Base-by-base conservation (phyloP, 2,797 vertebrate genomes). In the Neostethus bicornis region DNA sequence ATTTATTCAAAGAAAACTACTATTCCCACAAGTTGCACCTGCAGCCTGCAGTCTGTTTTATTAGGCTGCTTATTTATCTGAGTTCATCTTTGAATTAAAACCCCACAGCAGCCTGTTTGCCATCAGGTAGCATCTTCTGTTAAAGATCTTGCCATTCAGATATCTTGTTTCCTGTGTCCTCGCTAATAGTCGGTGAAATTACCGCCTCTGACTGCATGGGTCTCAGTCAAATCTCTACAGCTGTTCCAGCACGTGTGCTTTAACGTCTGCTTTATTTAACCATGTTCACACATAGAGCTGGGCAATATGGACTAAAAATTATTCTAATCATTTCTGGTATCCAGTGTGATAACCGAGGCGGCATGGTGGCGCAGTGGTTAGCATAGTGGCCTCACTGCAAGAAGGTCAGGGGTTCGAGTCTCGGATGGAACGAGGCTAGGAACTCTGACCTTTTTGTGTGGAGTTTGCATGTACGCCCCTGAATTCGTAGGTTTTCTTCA, bases 1-100 rank as follows among this genome's bases (percentile, higher is more conserved):
- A 41, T 45, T 25, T 60, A 65, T 51, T 50, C 75, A 23, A 17
- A 62, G 42, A 17, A 20, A 31, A 41, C 58, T 75, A 19, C 7
- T 0, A 12, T 56, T 42, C 54, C 2, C 17, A 9, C 43, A 41
- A 42, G 60, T 70, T 0, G n/a, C 43, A 29, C 56, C 45, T 14
- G 24, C 39, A 70, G 41, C 38, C 62, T 75, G 50, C 2, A 41
- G 3, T n/a, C 41, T 25, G 2, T 34, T 41, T 61, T 26, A 28
- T 58, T 28, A n/a, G 31, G 29, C 39, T 46, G 8, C 14, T 61
- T 46, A 57, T 54, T 39, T 0, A 20, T 51, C 25, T 31, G 44
- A 7, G 64, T 41, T 57, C 7, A 37, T 42, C 9, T 29, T 39
- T 28, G 37, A n/a, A 54, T 47, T 61, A 47, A 23, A 43, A 34